Evolutionary conservation across 2,888 invertebrate genomes (phyloP), one percentile per base, ranked within the genome.

Genomic region (Ryuthela nishihirai): DNA sequence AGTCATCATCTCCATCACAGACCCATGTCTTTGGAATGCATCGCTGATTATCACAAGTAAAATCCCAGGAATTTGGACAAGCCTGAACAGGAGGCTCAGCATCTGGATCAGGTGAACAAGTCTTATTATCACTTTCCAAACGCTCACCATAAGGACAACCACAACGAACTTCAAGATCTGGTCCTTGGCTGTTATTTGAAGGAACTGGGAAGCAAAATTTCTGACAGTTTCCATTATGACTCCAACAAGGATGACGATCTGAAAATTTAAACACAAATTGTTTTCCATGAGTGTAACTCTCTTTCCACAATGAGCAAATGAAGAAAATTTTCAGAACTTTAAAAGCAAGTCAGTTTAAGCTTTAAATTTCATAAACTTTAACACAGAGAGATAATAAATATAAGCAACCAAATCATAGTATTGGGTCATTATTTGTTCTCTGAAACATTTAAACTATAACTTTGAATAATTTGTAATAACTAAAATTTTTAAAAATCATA

Each of bases 1-100:
- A 97, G 72, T 97, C 95, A 71, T 95, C 89, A 69, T 95, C 95
- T 0, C 93, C 94, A 72, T 95, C 94, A 72, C 95, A 95, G 1
- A 92, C 86, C 94, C 94, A 95, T 7, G 88, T 87, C 72, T 89
- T 89, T 0, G 92, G 91, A 46, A 94, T 89, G 71, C 92, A 93
- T 24, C 89, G 77, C 72, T 92, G 90, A 74, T 94, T 94, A 68
- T 85, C 84, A 72, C 97, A 97, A 0, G 91, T 91, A 72, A 95
- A 95, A 76, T 94, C 90, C 86, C 91, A 91, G 1, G 85, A 81
- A 70, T 91, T 91, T 0, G 90, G 88, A 70, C 95, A 95, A 0
- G 91, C 86, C 68, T 88, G 85, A 0, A 88, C 82, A 0, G 90
- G 88, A 0, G 91, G 90, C 74, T 94, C 92, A 0, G 86, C 82